These are phyloP conservation scores for Eptesicus fuscus DNA, from an alignment of 2,113 vertebrate species.

Conservation along the genomic window DNA sequence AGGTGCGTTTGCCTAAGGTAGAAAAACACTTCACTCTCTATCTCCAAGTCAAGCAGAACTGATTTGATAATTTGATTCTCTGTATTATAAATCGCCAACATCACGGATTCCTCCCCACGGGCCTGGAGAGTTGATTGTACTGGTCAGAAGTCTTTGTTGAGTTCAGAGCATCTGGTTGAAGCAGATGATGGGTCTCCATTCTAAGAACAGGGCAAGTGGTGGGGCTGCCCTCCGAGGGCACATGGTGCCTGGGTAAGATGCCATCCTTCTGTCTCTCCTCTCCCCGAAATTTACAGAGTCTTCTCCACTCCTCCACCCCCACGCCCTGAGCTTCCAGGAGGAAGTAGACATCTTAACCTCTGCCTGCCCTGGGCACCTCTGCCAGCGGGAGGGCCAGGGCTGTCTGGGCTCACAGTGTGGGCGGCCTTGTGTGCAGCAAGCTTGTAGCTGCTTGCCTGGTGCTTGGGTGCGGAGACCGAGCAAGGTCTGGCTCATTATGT, in stretches of 20 bases:
- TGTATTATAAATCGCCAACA: background rate
- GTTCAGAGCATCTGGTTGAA: background rate
- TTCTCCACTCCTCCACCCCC: background rate
- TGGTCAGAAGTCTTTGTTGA: background rate
- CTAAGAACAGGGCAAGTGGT: background rate
- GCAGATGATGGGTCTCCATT: background rate
- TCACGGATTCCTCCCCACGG: background rate
- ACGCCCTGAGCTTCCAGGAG: background rate
- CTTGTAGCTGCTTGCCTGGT: slow-evolving; percentile 59
- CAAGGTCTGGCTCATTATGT: slow-evolving; percentile 67
- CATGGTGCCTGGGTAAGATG: background rate
- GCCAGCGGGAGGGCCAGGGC: background rate
- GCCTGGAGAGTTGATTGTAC: background rate
- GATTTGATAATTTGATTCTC: background rate
- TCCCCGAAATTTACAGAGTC: background rate
- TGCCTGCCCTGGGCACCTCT: background rate
- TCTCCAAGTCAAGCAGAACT: background rate
- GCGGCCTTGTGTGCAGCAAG: background rate
- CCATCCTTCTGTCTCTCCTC: background rate
- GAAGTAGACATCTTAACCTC: background rate
- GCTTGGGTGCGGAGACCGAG: slow-evolving; percentile 45
- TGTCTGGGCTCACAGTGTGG: background rate
- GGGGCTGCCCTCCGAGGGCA: background rate
- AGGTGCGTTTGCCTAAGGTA: background rate
- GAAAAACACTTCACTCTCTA: background rate